A percentile compares a stretch with the other conserved stretches of the same genome.
phyloP scores from a whole-genome alignment of 2,888 invertebrate species.

The Oscheius sp. region DNA sequence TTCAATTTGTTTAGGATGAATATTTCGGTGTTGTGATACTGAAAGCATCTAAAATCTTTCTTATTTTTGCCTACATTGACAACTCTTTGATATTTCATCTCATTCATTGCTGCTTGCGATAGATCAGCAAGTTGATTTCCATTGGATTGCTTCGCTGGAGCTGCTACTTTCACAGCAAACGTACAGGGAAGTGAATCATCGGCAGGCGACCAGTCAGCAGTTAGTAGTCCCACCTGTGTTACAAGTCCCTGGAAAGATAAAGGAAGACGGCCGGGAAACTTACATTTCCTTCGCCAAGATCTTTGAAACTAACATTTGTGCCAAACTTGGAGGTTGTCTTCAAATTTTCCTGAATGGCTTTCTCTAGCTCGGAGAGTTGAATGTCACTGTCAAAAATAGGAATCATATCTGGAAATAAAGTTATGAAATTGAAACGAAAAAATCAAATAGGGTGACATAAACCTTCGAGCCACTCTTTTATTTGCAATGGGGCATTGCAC shows the following conservation, averaged over 20 bases:
- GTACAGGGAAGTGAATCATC: background rate
- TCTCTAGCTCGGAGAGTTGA: background rate
- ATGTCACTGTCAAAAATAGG: slow-evolving; percentile 5
- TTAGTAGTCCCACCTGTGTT: background rate
- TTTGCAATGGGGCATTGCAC: slow-evolving; percentile 6
- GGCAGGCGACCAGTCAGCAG: slow-evolving; percentile 15
- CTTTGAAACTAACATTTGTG: background rate
- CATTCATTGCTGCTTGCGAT: background rate
- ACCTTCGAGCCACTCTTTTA: background rate
- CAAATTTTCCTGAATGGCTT: background rate
- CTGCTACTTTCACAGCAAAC: slow-evolving; percentile 18
- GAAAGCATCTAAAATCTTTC: too few species aligned
- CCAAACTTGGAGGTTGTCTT: slow-evolving; percentile 15
- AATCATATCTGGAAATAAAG: background rate
- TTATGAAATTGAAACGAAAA: background rate
- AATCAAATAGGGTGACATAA: background rate
- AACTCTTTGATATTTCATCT: background rate
- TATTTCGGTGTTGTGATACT: slow-evolving; percentile 28
- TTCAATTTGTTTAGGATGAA: background rate
- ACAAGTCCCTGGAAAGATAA: slow-evolving; percentile 13
- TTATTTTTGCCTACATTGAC: background rate
- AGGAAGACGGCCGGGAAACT: background rate
- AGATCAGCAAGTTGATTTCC: slow-evolving; percentile 9
- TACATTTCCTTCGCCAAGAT: slow-evolving; percentile 19
- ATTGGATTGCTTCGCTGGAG: background rate